Conservation (phyloP, 2,888 invertebrate genomes). For the Chironomus riparius region DNA sequence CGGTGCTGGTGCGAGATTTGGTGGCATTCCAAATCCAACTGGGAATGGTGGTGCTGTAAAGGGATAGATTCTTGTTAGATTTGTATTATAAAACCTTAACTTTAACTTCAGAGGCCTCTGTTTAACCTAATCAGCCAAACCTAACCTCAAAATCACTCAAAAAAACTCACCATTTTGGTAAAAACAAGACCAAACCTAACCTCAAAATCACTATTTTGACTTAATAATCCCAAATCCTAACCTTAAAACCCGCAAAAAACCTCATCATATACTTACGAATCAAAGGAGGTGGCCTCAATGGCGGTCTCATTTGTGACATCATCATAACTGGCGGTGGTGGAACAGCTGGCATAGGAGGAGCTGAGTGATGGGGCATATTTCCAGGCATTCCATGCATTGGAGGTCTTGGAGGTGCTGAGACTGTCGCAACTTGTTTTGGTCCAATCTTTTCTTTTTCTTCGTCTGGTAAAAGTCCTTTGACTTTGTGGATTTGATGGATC, state of each 20-base stretch:
- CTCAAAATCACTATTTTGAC: too few species aligned
- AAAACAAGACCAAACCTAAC: too few species aligned
- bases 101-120: too few species aligned
- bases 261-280: constrained; percentile 37
- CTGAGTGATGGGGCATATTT: constrained; percentile 28
- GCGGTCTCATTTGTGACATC: constrained; percentile 42
- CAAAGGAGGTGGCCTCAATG: constrained; percentile 39
- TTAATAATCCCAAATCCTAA: too few species aligned
- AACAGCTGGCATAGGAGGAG: constrained; percentile 32
- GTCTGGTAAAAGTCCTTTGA: constrained; percentile 86
- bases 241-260: not conserved
- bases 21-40: constrained; percentile 37
- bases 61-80: not conserved
- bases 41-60: constrained; percentile 43
- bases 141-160: too few species aligned
- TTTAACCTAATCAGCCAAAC: too few species aligned
- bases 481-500: constrained; percentile 95
- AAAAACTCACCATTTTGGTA: too few species aligned
- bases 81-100: too few species aligned
- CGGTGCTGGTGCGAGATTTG: constrained; percentile 40
- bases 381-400: constrained; percentile 29
- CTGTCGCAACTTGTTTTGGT: constrained; percentile 63
- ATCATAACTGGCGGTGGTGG: constrained; percentile 38
- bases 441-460: constrained; percentile 97
- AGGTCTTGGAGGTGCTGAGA: constrained; percentile 41